phyloP scores from a whole-genome alignment of 1,140 invertebrate genomes.

The Drosophila jambulina region DNA sequence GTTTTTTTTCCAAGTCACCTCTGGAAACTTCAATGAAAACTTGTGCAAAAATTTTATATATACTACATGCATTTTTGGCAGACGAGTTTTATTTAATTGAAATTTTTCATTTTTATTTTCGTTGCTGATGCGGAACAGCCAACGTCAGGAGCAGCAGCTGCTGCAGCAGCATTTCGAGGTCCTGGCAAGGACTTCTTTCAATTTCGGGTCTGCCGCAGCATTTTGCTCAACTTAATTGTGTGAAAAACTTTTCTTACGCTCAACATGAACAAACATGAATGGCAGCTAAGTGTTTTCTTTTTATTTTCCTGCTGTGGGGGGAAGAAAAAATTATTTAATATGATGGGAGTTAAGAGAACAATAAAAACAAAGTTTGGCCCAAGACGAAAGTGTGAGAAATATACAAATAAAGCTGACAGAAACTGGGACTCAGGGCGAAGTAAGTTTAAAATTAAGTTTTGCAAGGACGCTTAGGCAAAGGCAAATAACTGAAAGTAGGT shows the following conservation, averaged over 20 bases:
- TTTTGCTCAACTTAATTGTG: constrained; percentile 66
- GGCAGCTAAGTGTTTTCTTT: constrained; percentile 55
- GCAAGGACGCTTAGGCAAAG: neutral
- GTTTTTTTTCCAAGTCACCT: neutral
- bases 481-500: neutral
- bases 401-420: constrained; percentile 17
- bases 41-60: constrained; percentile 31
- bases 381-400: constrained; percentile 7
- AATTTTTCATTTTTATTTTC: neutral
- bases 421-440: constrained; percentile 2
- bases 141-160: constrained; percentile 22
- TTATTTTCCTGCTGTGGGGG: constrained; percentile 13
- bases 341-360: constrained; percentile 27
- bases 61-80: constrained; percentile 1
- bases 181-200: constrained; percentile 22
- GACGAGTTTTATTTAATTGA: constrained; percentile 56
- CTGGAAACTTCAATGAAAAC: constrained; percentile 34
- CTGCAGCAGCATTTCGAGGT: constrained; percentile 12
- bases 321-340: constrained; percentile 57
- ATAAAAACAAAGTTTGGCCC: constrained; percentile 32
- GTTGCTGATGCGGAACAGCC: neutral
- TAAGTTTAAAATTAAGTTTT: constrained; percentile 6
- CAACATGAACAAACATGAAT: constrained; percentile 47
- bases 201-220: constrained; percentile 29
- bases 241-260: constrained; percentile 63